Base-by-base conservation (phyloP, 2,113 vertebrate species). In the Orientallactaga bullata region DNA sequence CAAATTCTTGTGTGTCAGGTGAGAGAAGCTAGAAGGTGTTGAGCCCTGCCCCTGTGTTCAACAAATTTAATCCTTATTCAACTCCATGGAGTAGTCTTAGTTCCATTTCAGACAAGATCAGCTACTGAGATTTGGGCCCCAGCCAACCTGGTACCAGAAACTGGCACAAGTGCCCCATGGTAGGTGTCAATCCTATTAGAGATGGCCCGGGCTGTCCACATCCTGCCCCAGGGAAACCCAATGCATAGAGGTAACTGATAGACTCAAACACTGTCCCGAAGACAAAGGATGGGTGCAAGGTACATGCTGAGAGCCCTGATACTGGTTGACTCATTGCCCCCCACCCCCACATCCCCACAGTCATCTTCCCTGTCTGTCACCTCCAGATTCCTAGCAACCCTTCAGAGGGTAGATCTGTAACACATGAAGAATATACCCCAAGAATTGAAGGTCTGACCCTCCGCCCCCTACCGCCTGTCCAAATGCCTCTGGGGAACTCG, bases 211-310 rank as follows among this genome's bases (percentile, higher is more conserved):
- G 15, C 9, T 21, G 24, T 30, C 78, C 12, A 0, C 0, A 4
- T 26, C 24, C 42, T 30, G 0, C 8, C 39, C 23, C 32, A 61
- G 15, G 51, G 68, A 24, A 73, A 47, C 13, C 73, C 18, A 26
- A 37, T 26, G 4, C 3, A 30, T 37, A 4, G 23, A 39, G n/a
- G 12, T 18, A 26, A n/a, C 10, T 18, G 12, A 12, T 18, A 0
- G 7, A 13, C 30, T 32, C 69, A 18, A 28, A 4, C 30, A 21
- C 78, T 76, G 11, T 47, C 51, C 0, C 1, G 37, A 13, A 37
- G 26, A 85, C 2, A 30, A 13, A 39, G 74, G 3, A 39, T 7
- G 37, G n/a, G 65, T 66, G 65, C 42, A n/a, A 80, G 80, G 55
- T 71, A 37, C 2, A 0, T 0, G 7, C 60, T 11, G 47, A 78